A percentile compares a stretch with the other conserved stretches of the same genome.
These are phyloP conservation scores for Hirundo rustica DNA, from an alignment of 2,797 vertebrate genomes.

Conservation along the genomic window DNA sequence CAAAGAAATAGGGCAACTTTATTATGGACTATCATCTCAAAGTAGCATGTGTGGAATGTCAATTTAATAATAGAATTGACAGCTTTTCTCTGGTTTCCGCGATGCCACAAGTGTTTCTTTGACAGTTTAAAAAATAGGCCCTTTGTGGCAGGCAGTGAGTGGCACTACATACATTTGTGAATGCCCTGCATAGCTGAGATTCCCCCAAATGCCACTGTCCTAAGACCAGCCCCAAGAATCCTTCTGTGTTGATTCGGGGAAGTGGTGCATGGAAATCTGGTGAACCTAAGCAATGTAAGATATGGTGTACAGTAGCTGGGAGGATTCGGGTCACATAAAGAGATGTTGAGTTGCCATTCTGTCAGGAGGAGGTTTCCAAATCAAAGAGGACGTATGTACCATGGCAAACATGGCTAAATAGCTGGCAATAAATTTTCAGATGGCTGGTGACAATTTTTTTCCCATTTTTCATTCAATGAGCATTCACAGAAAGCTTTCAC, in stretches of 20 bases:
- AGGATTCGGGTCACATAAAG: background rate
- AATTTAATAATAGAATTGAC: slow-evolving; percentile 92
- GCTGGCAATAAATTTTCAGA: background rate
- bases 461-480: background rate
- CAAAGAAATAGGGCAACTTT: slow-evolving; percentile 72
- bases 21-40: slow-evolving; percentile 77
- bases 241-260: slow-evolving; percentile 44
- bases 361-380: background rate
- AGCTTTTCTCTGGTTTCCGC: slow-evolving; percentile 82
- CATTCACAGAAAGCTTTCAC: background rate
- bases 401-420: background rate
- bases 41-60: slow-evolving; percentile 90
- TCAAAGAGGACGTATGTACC: background rate
- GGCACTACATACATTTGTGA: slow-evolving; percentile 96
- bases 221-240: slow-evolving; percentile 82
- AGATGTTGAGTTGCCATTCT: background rate
- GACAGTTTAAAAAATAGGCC: slow-evolving; percentile 91
- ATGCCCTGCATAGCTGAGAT: slow-evolving; percentile 93
- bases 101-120: slow-evolving; percentile 92
- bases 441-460: background rate
- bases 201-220: slow-evolving; percentile 84
- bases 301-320: background rate
- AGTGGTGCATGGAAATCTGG: slow-evolving; percentile 22
- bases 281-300: slow-evolving; percentile 10
- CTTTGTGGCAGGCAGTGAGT: slow-evolving; percentile 86